Evolutionary conservation across 2,113 vertebrate species (phyloP).

Genomic region (Pantherophis guttatus): DNA sequence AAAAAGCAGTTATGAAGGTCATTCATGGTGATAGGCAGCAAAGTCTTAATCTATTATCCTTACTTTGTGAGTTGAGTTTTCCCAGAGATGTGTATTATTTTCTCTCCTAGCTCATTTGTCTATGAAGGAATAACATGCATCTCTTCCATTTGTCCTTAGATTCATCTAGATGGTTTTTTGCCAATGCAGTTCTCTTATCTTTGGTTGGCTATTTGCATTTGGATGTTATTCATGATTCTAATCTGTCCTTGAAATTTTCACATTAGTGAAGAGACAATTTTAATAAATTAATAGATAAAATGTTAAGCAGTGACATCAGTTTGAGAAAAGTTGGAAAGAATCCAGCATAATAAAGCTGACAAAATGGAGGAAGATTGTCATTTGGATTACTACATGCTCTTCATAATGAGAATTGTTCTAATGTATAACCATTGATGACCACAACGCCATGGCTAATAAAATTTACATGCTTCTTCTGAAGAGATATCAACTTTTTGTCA

Average conservation of each 20-base stretch:
- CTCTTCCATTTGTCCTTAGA: not conserved
- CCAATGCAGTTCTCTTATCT: not conserved
- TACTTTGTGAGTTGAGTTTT: not conserved
- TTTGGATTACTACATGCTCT: conserved; percentile 48
- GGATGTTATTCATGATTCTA: too few species aligned
- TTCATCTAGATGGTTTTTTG: not conserved
- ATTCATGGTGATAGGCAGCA: not conserved
- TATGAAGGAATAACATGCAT: too few species aligned
- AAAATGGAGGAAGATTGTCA: not conserved
- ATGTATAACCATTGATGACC: conserved; percentile 25
- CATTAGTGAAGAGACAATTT: not conserved
- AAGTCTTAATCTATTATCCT: not conserved
- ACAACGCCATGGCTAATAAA: conserved; percentile 9
- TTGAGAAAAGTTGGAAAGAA: not conserved
- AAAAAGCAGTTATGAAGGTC: not conserved
- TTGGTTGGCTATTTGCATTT: conserved; percentile 7
- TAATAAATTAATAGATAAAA: not conserved
- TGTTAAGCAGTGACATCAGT: not conserved
- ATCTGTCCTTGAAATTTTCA: not conserved
- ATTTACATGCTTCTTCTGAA: conserved; percentile 24
- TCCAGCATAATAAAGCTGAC: not conserved
- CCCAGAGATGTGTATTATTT: not conserved
- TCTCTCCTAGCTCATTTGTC: not conserved
- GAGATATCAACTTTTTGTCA: not conserved
- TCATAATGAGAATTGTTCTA: conserved; percentile 39